Conservation (phyloP, 64 coral and sea anemone species). For the Montipora sp. region DNA sequence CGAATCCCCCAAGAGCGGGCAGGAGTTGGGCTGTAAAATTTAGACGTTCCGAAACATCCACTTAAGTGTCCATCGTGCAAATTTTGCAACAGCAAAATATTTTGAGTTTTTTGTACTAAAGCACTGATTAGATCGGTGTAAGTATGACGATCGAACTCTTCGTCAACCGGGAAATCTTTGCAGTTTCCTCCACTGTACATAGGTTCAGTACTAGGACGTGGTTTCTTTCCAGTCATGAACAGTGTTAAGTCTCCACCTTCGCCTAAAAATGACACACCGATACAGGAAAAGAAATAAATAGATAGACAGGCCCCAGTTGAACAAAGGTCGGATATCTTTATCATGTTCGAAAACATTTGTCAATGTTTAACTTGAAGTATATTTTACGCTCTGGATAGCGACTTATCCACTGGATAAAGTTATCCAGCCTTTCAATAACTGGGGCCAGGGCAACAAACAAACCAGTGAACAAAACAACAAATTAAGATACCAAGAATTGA, state of each 20-base stretch:
- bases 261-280: background rate
- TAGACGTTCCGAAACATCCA: background rate
- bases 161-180: background rate
- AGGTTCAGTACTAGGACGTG: background rate
- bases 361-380: no score
- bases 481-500: no score
- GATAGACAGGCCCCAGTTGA: no score
- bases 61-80: background rate
- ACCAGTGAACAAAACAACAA: no score
- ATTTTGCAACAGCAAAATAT: background rate
- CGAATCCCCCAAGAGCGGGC: background rate
- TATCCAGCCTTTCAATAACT: no score
- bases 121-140: background rate
- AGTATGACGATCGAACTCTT: background rate
- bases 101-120: background rate
- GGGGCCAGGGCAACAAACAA: no score
- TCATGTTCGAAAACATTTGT: no score
- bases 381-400: no score
- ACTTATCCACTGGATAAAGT: no score
- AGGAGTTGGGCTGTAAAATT: background rate
- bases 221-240: slow-evolving; percentile 24
- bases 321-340: no score
- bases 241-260: slow-evolving; percentile 29
- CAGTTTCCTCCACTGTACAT: slow-evolving; percentile 9
- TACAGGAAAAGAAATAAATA: no score